phyloP scores from a whole-genome alignment of 2,797 vertebrate species.

The Aplochiton taeniatus region DNA sequence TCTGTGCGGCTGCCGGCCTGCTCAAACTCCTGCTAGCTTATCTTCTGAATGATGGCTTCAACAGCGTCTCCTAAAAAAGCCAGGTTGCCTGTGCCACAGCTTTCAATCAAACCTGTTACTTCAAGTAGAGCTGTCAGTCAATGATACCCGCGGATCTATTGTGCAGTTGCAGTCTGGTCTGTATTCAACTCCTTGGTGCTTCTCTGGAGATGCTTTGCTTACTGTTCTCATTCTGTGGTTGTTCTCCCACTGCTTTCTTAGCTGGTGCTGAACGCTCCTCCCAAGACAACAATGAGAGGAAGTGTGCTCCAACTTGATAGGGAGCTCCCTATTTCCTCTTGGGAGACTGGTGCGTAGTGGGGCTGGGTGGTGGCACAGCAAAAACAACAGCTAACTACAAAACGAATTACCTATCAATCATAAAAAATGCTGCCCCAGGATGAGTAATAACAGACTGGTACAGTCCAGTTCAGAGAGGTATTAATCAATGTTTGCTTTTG shows the following conservation, averaged over 20 bases:
- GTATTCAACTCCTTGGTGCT: no score
- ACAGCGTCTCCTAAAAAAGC: no score
- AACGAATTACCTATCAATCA: slow-evolving; percentile 19
- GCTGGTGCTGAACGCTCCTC: slow-evolving; percentile 39
- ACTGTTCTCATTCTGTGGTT: slow-evolving; percentile 18
- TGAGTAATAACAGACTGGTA: neutral
- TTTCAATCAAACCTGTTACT: no score
- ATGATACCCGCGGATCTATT: no score
- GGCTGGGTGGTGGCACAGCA: slow-evolving; percentile 26
- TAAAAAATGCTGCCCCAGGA: neutral
- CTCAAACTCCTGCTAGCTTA: no score
- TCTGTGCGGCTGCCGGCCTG: no score
- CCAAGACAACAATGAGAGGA: slow-evolving; percentile 60
- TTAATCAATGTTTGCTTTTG: neutral
- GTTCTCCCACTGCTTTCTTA: slow-evolving; percentile 44
- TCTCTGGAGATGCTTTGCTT: neutral
- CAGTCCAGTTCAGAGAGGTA: neutral
- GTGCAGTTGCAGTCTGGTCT: no score
- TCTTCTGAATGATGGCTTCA: no score
- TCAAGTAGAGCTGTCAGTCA: no score
- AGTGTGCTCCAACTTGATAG: slow-evolving; percentile 57
- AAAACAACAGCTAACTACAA: slow-evolving; percentile 43
- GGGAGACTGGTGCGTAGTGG: neutral
- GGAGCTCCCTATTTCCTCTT: slow-evolving; percentile 38
- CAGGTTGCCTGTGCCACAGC: no score